Base-by-base conservation (phyloP, 1,140 invertebrate species). In the Fopius arisanus region DNA sequence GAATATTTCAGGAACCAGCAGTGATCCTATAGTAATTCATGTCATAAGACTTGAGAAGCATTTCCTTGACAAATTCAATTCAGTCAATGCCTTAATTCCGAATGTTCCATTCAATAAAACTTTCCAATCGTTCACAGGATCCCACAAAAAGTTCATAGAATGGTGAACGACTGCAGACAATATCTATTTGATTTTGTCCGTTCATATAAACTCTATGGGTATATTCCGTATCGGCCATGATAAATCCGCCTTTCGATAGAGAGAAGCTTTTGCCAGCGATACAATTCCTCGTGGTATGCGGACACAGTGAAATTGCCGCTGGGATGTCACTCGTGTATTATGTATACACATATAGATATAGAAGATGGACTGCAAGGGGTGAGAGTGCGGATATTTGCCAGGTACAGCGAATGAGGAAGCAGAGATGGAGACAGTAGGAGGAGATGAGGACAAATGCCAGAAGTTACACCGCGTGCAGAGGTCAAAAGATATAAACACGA, bases 401-500 rank as follows among this genome's bases (percentile, higher is more conserved):
- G 12, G 63, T 12, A 40, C 31, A 28, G 7, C 14, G 16, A 29
- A 48, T 26, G 31, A 51, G 23, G 31, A 40, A 67, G 41, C 33
- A 41, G 16, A 12, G 68, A 75, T 40, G 43, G 43, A 2, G 43
- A 12, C 40, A 37, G 33, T n/a, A 3, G 9, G 2, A 12, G 40
- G 40, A 12, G 43, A n/a, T 48, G 43, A 19, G 43, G 43, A 48
- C 43, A 48, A 48, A 48, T 14, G 16, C 31, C 66, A 7, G 40
- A 63, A 73, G 68, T 75, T 67, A 69, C 66, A 68, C 10, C 31
- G 62, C 67, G 54, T 43, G 67, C 41, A 28, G 29, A 33, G 70
- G 70, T 72, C 75, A 73, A 65, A 77, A 73, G 71, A 70, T 12
- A 23, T 67, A 43, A 73, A 78, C 73, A 48, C 75, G 78, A 74